Percentiles rank a stretch among this genome's conserved stretches.
Evolutionary conservation across 2,797 vertebrate genomes (phyloP).

Genomic region (Myiothlypis coronata): DNA sequence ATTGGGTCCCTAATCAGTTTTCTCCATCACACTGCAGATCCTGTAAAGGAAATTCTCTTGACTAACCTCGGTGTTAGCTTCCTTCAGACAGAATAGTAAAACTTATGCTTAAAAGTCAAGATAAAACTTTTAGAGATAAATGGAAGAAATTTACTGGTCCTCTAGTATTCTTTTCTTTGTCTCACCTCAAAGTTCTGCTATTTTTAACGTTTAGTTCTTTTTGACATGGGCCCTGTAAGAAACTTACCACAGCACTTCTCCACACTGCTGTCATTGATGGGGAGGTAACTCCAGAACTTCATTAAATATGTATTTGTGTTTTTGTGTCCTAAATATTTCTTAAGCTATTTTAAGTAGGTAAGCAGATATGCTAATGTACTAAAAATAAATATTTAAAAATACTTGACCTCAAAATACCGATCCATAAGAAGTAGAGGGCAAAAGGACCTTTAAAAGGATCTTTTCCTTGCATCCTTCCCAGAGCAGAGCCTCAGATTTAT

Average conservation of each 20-base stretch:
- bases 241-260: not conserved
- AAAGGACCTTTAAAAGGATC: not conserved
- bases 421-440: not conserved
- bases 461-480: not conserved
- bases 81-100: not conserved
- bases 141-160: not conserved
- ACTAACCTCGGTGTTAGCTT: not conserved
- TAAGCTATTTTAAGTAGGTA: slow-evolving; percentile 36
- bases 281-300: not conserved
- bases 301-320: not conserved
- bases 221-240: not conserved
- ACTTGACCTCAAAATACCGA: slow-evolving; percentile 11
- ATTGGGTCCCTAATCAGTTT: not conserved
- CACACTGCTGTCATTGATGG: not conserved
- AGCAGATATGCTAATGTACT: slow-evolving; percentile 10
- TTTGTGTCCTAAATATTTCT: slow-evolving; percentile 8
- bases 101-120: not conserved
- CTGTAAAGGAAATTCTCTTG: not conserved
- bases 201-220: not conserved
- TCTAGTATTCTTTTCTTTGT: not conserved
- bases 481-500: slow-evolving; percentile 3
- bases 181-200: not conserved
- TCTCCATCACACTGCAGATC: not conserved
- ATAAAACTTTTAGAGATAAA: not conserved
- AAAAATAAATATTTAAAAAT: slow-evolving; percentile 58